Evolutionary conservation across 2,113 vertebrate genomes (phyloP), one percentile per base, ranked within the genome.

Genomic region (Hystrix brachyura): DNA sequence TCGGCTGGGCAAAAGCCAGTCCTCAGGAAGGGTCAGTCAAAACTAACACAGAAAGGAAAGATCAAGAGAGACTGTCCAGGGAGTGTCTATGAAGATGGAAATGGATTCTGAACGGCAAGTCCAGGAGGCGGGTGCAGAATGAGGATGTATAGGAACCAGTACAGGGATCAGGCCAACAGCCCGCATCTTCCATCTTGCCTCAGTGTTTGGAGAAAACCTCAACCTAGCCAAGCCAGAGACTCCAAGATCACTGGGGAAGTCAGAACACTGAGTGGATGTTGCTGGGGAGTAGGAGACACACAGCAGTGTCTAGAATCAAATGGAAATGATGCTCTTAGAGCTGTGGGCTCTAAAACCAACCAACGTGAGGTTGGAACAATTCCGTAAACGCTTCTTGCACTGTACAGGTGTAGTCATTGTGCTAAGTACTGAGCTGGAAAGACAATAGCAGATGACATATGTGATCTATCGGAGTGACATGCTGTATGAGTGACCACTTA

Each of bases 21-120:
- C 82, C 57, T 95, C 17, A 32, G 43, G 51, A 97, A 74, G 21
- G 5, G 64, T 55, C 38, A 55, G 29, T 78, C 55, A 43, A 48
- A 74, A 43, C 71, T 65, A 87, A n/a, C 57, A 72, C n/a, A 90
- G 84, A 94, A 80, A 84, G 60, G 51, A 38, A 80, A 94, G 55
- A 60, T n/a, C 34, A 23, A 57, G 27, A 48, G 53, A 38, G 18
- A 69, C 55, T 51, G 0, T 85, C 43, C 65, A 18, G 67, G 11
- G 21, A 64, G 67, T 55, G 82, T 34, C 72, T 71, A 0, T 43
- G 34, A 74, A 69, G 59, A 34, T 71, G 23, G 59, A 72, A 80
- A 48, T 65, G 48, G 74, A 11, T 76, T 89, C 74, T 84, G 43
- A 74, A 71, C 88, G 55, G 38, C 46, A 10, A 59, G 10, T 19